Percentiles rank a stretch among this genome's conserved stretches.
phyloP scores from a whole-genome alignment of 2,888 invertebrate genomes.

The Drosophila borealis region DNA sequence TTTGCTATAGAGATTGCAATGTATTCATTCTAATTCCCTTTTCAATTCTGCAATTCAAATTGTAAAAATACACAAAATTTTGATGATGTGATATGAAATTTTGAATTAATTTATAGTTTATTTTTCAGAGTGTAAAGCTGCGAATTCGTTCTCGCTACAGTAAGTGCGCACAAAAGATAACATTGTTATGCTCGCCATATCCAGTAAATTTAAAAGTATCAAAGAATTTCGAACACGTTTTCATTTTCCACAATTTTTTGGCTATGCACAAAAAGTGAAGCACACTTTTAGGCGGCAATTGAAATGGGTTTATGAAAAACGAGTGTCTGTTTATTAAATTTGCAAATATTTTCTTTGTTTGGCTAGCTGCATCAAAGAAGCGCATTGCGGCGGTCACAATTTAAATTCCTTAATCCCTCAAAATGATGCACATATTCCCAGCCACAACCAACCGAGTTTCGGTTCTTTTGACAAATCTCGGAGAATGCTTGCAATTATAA shows the following conservation, averaged over 20 bases:
- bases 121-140: background rate
- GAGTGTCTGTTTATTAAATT: background rate
- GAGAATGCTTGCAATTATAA: constrained; percentile 7
- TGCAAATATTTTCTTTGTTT: background rate
- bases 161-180: constrained; percentile 1
- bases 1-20: too few relatives aligned
- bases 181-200: background rate
- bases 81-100: too few relatives aligned
- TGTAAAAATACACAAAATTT: too few relatives aligned
- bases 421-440: background rate
- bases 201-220: background rate
- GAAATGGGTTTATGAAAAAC: background rate
- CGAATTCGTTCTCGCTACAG: background rate
- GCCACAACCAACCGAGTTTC: background rate
- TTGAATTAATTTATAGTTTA: too few relatives aligned
- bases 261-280: constrained; percentile 11
- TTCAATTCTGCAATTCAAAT: too few relatives aligned
- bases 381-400: too few relatives aligned
- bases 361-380: background rate
- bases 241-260: background rate
- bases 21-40: too few relatives aligned
- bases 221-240: background rate
- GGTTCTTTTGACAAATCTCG: background rate
- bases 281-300: constrained; percentile 50
- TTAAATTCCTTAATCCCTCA: background rate